Evolutionary conservation across 2,797 vertebrate genomes (phyloP), one percentile per base, ranked within the genome.

Genomic region (Sciurus carolinensis): DNA sequence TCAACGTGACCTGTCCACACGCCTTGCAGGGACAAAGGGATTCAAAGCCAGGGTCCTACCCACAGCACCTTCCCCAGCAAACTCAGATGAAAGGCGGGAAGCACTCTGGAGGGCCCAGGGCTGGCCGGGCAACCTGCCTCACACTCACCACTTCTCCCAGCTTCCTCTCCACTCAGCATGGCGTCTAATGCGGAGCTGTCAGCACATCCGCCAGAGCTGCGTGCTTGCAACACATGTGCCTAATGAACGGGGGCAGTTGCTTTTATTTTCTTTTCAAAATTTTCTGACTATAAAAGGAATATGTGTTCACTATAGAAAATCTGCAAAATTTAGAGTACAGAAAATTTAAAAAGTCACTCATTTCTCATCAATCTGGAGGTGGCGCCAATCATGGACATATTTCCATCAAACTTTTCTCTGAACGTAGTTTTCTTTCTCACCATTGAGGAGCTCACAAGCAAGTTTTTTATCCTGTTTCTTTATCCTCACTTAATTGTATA

Each of bases 281-380:
- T 75, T 57, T 26, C 77, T 66, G 42, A 71, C 77, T 52, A 39
- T 13, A 47, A 83, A 88, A 67, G 75, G 44, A 44, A 62, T 26
- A n/a, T 71, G 57, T 87, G 82, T 44, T 85, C 24, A 26, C 24
- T 57, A 57, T 80, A 76, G 64, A 93, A 95, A 81, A 81, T 24
- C 66, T 71, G 50, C 57, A 79, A 93, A 59, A 47, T 30, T 72
- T 57, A 85, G 10, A 52, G 71, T 71, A 50, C 54, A 71, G 33
- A 71, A 79, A 67, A 83, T 79, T 71, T 22, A 36, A 42, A 26
- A 75, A 87, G 87, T 54, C 92, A 42, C 81, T 15, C 20, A 39
- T 24, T 81, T 93, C 90, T 47, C 66, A 69, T 28, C n/a, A 59
- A 26, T n/a, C 72, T 28, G 24, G 92, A 79, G 22, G 92, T 18